Evolutionary conservation across 2,797 vertebrate species (phyloP).

Genomic region (Antennarius maculatus): DNA sequence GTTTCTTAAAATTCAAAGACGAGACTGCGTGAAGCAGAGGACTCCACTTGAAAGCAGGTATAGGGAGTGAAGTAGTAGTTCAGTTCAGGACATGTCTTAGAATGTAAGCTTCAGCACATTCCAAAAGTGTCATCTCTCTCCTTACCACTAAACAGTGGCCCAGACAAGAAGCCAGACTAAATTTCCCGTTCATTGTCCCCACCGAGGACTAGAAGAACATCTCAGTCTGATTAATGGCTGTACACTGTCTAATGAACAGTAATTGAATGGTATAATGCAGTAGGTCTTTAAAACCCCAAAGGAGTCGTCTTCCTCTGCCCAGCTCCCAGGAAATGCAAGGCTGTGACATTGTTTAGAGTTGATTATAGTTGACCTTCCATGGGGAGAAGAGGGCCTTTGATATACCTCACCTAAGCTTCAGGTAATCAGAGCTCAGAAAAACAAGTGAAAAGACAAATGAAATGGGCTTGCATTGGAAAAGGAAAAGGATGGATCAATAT

Average conservation of each 20-base stretch:
- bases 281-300: constrained; percentile 77
- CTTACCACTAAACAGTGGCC: constrained; percentile 53
- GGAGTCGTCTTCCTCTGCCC: constrained; percentile 62
- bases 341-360: constrained; percentile 77
- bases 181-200: constrained; percentile 73
- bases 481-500: constrained; percentile 80
- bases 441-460: constrained; percentile 76
- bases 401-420: constrained; percentile 73
- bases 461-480: constrained; percentile 73
- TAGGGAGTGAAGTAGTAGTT: constrained; percentile 33
- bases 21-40: constrained; percentile 32
- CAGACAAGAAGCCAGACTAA: constrained; percentile 66
- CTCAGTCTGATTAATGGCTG: constrained; percentile 82
- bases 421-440: constrained; percentile 73
- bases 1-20: constrained; percentile 66
- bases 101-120: constrained; percentile 49
- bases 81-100: constrained; percentile 34
- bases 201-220: constrained; percentile 77
- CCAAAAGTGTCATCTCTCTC: constrained; percentile 52
- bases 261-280: constrained; percentile 84
- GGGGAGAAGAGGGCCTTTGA: constrained; percentile 71
- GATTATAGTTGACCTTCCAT: constrained; percentile 84
- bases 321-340: constrained; percentile 62
- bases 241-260: constrained; percentile 83
- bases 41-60: constrained; percentile 56